These are phyloP conservation scores for Bombyx huttoni DNA, from an alignment of 2,888 invertebrate genomes.

Conservation along the genomic window DNA sequence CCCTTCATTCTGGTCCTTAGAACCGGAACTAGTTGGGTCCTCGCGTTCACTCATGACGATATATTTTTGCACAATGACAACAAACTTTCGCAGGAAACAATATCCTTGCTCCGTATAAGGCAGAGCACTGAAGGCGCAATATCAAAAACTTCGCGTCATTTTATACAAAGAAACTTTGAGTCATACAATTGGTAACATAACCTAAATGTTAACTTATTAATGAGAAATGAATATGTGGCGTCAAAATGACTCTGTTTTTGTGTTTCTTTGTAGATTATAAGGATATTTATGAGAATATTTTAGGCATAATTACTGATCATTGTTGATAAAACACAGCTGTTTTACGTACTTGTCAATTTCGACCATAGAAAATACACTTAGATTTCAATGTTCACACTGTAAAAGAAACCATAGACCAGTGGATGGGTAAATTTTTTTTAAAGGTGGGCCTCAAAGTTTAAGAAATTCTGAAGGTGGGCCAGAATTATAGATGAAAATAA, in stretches of 20 bases:
- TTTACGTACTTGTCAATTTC: no score
- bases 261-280: no score
- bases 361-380: no score
- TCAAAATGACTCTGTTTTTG: background rate
- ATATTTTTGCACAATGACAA: constrained; percentile 20
- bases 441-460: no score
- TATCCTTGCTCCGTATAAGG: constrained; percentile 50
- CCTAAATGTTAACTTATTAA: constrained; percentile 28
- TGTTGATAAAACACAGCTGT: no score
- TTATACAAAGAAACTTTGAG: constrained; percentile 27
- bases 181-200: constrained; percentile 39
- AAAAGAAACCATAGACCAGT: no score
- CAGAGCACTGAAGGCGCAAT: constrained; percentile 27
- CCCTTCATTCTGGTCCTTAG: constrained; percentile 34
- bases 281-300: no score
- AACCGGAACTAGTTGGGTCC: constrained; percentile 34
- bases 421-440: no score
- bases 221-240: background rate
- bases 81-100: constrained; percentile 17
- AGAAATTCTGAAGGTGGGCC: no score
- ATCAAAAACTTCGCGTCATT: constrained; percentile 45
- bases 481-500: no score
- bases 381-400: no score
- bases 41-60: constrained; percentile 51
- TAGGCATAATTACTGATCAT: no score